These are phyloP conservation scores for Vanacampus margaritifer DNA, from an alignment of 2,113 vertebrate genomes.

Conservation along the genomic window DNA sequence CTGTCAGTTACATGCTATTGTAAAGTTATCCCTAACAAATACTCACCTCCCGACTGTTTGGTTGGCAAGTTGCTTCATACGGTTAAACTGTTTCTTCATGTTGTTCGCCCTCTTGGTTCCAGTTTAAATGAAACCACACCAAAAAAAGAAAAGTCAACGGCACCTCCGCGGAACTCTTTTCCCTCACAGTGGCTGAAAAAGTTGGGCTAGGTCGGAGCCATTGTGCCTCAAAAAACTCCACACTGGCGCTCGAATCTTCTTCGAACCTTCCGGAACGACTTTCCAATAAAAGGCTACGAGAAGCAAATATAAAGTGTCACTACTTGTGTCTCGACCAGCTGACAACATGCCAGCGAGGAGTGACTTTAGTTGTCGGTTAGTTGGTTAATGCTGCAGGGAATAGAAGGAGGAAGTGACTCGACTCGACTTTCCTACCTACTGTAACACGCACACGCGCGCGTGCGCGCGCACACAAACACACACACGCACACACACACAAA, in stretches of 20 bases:
- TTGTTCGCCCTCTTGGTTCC: slow-evolving; percentile 2
- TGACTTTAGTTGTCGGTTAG: not conserved
- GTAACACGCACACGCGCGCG: no score
- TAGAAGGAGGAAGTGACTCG: not conserved
- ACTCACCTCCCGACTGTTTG: slow-evolving; percentile 91
- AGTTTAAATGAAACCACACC: not conserved
- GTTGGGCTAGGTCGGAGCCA: slow-evolving; percentile 62
- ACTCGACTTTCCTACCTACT: not conserved
- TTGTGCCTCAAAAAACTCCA: slow-evolving; percentile 20
- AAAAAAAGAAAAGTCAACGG: slow-evolving; percentile 31
- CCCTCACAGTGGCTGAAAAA: slow-evolving; percentile 30
- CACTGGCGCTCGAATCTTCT: not conserved
- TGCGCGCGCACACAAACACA: not conserved
- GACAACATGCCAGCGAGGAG: not conserved
- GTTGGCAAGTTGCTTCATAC: slow-evolving; percentile 93
- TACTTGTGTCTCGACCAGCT: not conserved
- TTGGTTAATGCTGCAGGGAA: no score
- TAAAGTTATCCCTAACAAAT: not conserved
- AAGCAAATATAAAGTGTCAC: not conserved
- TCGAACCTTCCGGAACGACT: not conserved
- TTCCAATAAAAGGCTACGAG: no score
- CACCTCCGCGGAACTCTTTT: slow-evolving; percentile 26
- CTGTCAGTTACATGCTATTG: not conserved
- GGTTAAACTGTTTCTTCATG: slow-evolving; percentile 97
- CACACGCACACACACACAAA: no score